These are phyloP conservation scores for Apis florea DNA, from an alignment of 1,140 invertebrate genomes.

Conservation along the genomic window DNA sequence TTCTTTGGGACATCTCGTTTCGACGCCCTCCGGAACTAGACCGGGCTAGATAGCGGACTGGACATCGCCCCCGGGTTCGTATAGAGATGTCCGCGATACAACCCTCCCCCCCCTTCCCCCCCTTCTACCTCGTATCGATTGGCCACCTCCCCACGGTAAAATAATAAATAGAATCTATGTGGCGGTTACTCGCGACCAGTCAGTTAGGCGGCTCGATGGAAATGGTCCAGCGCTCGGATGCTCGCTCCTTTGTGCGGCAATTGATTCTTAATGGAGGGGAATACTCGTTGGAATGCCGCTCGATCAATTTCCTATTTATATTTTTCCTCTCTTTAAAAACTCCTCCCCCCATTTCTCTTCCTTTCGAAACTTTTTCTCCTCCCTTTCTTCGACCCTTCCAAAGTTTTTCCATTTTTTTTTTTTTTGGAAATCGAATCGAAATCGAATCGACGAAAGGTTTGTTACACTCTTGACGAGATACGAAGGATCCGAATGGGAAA, in stretches of 20 bases:
- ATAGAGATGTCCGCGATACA: conserved; percentile 30
- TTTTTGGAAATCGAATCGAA: no score
- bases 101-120: no score
- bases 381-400: no score
- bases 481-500: no score
- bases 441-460: no score
- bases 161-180: conserved; percentile 18
- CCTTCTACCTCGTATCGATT: conserved; percentile 24
- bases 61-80: not conserved
- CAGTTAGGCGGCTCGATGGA: conserved; percentile 8
- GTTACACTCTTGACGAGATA: no score
- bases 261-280: conserved; percentile 2
- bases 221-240: not conserved
- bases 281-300: not conserved
- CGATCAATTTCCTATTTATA: not conserved
- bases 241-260: not conserved
- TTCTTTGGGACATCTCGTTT: not conserved
- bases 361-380: no score
- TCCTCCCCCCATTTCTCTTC: no score
- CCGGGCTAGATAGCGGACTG: conserved; percentile 33
- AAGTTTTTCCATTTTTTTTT: no score
- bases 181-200: conserved; percentile 9
- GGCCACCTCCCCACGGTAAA: not conserved
- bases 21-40: conserved; percentile 18
- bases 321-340: not conserved